These are phyloP conservation scores for Brachypterus glaber DNA, from an alignment of 2,888 invertebrate genomes.

Conservation along the genomic window DNA sequence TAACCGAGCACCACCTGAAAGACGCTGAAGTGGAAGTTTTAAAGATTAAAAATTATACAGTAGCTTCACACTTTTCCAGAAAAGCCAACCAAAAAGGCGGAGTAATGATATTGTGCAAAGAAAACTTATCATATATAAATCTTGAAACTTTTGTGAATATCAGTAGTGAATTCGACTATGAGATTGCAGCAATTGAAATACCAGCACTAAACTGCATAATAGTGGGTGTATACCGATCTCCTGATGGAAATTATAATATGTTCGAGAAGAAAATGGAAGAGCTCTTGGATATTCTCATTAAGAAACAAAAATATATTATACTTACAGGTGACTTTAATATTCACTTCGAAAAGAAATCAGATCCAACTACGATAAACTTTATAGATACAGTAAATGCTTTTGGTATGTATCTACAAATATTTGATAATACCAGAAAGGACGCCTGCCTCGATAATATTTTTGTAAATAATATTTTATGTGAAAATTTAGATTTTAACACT, in stretches of 20 bases:
- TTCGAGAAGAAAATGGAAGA: background rate
- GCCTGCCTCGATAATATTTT: background rate
- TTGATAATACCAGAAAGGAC: background rate
- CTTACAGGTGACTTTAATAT: background rate
- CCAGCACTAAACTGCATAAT: background rate
- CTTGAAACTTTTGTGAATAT: background rate
- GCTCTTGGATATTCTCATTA: background rate
- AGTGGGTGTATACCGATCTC: background rate
- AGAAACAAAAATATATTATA: background rate
- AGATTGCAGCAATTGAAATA: slow-evolving; percentile 1
- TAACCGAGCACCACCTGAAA: background rate
- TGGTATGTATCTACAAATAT: background rate
- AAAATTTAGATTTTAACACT: too few species aligned
- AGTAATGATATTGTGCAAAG: background rate
- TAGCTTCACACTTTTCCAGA: background rate
- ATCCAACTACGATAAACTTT: background rate
- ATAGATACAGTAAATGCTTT: background rate
- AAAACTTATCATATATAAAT: background rate
- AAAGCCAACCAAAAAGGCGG: background rate
- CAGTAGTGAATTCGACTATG: background rate
- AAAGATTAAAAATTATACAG: background rate
- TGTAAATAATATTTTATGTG: too few species aligned
- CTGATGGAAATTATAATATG: background rate
- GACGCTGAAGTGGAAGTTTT: background rate
- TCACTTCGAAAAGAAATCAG: background rate